These are phyloP conservation scores for Noctua pronuba DNA, from an alignment of 2,888 invertebrate species.

Conservation along the genomic window DNA sequence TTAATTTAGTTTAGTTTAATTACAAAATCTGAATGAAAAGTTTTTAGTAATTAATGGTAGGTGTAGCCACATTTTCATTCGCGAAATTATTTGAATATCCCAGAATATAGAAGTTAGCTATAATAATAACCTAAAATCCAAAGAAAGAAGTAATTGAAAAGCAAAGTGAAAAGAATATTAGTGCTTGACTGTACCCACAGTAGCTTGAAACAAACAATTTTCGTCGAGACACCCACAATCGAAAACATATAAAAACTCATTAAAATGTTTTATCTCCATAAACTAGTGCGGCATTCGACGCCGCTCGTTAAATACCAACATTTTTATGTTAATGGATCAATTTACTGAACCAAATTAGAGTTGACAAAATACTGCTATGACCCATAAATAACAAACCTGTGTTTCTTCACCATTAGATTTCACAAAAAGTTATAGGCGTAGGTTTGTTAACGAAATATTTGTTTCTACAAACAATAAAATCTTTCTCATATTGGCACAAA, in stretches of 20 bases:
- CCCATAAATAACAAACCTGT: slow-evolving; percentile 32
- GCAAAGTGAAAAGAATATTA: not conserved
- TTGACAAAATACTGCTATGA: slow-evolving; percentile 23
- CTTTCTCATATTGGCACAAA: slow-evolving; percentile 43
- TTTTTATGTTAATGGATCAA: slow-evolving; percentile 48
- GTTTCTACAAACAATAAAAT: slow-evolving; percentile 20
- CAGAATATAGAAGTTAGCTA: not conserved
- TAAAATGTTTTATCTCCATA: slow-evolving; percentile 57
- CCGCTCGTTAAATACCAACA: slow-evolving; percentile 38
- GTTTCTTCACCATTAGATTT: slow-evolving; percentile 1
- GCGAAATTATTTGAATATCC: not conserved
- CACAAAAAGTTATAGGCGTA: slow-evolving; percentile 3
- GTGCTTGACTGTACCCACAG: slow-evolving; percentile 29
- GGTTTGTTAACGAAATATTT: not conserved
- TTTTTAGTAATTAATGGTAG: not conserved
- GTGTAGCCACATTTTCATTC: not conserved
- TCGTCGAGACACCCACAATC: slow-evolving; percentile 25
- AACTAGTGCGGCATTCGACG: slow-evolving; percentile 41
- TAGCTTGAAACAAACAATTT: slow-evolving; percentile 25
- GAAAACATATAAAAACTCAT: slow-evolving; percentile 57
- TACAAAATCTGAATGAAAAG: not conserved
- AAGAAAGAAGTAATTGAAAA: not conserved
- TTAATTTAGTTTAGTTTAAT: not conserved
- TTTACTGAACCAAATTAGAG: slow-evolving; percentile 33
- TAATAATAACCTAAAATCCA: not conserved